Evolutionary conservation across 2,888 invertebrate species (phyloP), one percentile per base, ranked within the genome.

Genomic region (Aphrophora alni): DNA sequence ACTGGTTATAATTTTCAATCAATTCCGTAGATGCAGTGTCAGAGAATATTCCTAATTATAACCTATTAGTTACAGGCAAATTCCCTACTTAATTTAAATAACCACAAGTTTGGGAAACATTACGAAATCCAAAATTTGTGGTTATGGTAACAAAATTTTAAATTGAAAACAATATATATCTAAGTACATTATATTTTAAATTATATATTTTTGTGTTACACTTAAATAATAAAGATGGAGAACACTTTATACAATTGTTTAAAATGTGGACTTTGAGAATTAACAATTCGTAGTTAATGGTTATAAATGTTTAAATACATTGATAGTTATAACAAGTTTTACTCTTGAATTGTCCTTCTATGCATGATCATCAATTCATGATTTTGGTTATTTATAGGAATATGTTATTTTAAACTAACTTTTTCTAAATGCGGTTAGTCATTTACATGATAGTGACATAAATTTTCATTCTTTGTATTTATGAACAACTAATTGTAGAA

Each of bases 11-110:
- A 44, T 38, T 26, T 28, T 73, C 51, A 59, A 72, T 78, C 78
- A 78, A 78, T 78, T 78, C 78, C 78, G 28, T 78, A 59, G 26
- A 78, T 78, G 78, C 78, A 78, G 73, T 68, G 72, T 73, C 72
- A 78, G 72, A 51, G 73, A 33, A n/a, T 26, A 21, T 27, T 44
- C 44, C 44, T 44, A 44, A 14, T 44, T 44, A 44, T 33, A 44
- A 44, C 44, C 44, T 14, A 44, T 14, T 2, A 44, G 17, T 8
- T 44, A 14, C 17, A 44, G 44, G 25, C 8, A n/a, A 38, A 14
- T 69, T 69, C 28, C 28, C 77, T 69, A 33, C 38, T 77, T 33
- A 69, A 44, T 8, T 14, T 44, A 2, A 4, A 44, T 14, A 44
- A 44, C 44, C 44, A 17, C 44, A 44, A 44, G 17, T 14, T 44